phyloP scores from a whole-genome alignment of 1,140 invertebrate species.

The Venturia canescens region DNA sequence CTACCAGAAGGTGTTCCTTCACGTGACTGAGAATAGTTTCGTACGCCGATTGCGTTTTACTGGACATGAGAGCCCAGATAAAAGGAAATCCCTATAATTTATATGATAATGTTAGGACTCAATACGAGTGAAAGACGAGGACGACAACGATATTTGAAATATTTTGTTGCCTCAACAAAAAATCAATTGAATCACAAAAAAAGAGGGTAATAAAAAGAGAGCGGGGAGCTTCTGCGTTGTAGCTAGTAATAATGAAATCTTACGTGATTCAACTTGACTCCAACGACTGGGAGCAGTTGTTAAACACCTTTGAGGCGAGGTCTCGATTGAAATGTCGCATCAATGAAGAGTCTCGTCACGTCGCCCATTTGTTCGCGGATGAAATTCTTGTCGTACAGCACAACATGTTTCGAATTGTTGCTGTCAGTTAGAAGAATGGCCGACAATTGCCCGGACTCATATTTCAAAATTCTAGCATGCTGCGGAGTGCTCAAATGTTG shows the following conservation, averaged over 20 bases:
- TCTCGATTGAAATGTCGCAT: slow-evolving; percentile 33
- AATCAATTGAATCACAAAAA: too few relatives aligned
- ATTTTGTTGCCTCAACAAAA: too few relatives aligned
- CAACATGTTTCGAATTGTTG: neutral
- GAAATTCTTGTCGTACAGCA: slow-evolving; percentile 33
- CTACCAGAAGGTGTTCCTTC: neutral
- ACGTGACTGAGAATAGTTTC: neutral
- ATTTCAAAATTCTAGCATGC: neutral
- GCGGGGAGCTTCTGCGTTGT: too few relatives aligned
- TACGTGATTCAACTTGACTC: slow-evolving; percentile 33
- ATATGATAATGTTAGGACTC: too few relatives aligned
- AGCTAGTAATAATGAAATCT: too few relatives aligned
- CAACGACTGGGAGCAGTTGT: slow-evolving; percentile 24
- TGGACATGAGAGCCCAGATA: neutral
- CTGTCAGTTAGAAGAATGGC: neutral
- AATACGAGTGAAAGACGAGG: too few relatives aligned
- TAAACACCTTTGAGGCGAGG: slow-evolving; percentile 19
- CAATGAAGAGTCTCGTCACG: slow-evolving; percentile 16
- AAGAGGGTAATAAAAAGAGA: too few relatives aligned
- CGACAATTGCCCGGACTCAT: slow-evolving; percentile 18
- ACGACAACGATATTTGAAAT: too few relatives aligned
- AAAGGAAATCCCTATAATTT: slow-evolving; percentile 13
- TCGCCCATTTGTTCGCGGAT: slow-evolving; percentile 27
- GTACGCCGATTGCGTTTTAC: slow-evolving; percentile 34
- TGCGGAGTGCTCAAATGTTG: neutral